phyloP scores from a whole-genome alignment of 37 sponge, comb jelly and placozoan species.

The Spongia lamella region DNA sequence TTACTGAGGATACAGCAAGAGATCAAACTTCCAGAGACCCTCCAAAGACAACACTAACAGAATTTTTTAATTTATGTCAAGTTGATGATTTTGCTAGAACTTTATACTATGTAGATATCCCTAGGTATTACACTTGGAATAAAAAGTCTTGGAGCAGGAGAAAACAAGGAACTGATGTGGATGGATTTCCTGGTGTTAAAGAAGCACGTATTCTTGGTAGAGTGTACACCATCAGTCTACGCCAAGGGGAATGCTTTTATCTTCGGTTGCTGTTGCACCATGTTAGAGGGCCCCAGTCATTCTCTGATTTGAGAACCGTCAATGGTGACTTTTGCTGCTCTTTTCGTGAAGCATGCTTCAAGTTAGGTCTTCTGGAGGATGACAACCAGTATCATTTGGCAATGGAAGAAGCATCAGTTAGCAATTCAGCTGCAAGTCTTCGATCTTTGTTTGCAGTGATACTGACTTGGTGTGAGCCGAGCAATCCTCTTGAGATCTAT shows the following conservation, averaged over 20 bases:
- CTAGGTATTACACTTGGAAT: constrained; percentile 34
- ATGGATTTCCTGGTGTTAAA: constrained; percentile 11
- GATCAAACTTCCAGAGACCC: not conserved
- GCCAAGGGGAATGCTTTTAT: constrained; percentile 45
- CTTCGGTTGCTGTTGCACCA: constrained; percentile 45
- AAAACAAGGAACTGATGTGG: constrained; percentile 37
- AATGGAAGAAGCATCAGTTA: constrained; percentile 35
- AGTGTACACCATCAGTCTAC: constrained; percentile 40
- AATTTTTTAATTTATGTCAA: constrained; percentile 34
- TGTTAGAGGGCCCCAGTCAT: constrained; percentile 29
- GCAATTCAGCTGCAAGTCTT: constrained; percentile 7
- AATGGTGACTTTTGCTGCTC: constrained; percentile 31
- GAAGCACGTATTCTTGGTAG: constrained; percentile 27
- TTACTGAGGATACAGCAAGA: constrained; percentile 32
- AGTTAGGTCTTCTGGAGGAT: constrained; percentile 48
- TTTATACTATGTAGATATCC: constrained; percentile 34
- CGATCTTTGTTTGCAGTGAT: constrained; percentile 46
- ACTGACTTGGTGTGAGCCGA: constrained; percentile 4
- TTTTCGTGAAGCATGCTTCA: constrained; percentile 49
- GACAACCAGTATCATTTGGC: constrained; percentile 35
- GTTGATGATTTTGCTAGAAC: constrained; percentile 36
- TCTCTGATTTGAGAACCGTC: constrained; percentile 13
- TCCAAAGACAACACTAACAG: constrained; percentile 47
- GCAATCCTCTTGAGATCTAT: constrained; percentile 24
- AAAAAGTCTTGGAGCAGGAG: constrained; percentile 30